Evolutionary conservation across 1,140 invertebrate genomes (phyloP), one percentile per base, ranked within the genome.

Genomic region (Eurosta solidaginis): DNA sequence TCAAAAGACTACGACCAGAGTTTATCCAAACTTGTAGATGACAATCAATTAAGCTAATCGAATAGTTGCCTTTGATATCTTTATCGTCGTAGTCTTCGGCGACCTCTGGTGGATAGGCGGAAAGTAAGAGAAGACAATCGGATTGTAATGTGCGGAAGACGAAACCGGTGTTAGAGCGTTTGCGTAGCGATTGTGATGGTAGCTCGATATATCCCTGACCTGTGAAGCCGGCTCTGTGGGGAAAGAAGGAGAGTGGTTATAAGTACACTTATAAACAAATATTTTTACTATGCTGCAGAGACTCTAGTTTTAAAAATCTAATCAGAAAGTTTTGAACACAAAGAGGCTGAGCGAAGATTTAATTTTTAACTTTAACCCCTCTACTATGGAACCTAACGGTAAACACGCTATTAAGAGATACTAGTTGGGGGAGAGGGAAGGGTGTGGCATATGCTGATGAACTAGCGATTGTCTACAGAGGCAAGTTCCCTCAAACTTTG

Each of bases 141-240:
- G 90, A 82, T 79, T 93, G 91, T 3, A 91, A 87, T 0, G 95
- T 95, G 77, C 93, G 90, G 87, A 97, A 96, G 4, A 95, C 93
- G 54, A 97, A 90, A 10, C 93, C 93, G 22, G 96, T 89, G 25
- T 90, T 90, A 59, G 90, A 90, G 80, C 90, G 93, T 82, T 92
- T 93, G 44, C 90, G 90, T 0, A 96, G 84, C 0, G 91, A 89
- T 40, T 91, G 91, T 0, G 92, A 92, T 0, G 90, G 88, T 76
- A 96, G 88, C 86, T 96, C 93, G 22, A 96, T 88, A 84, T 92
- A 96, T 0, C 96, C 96, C 77, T 92, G 89, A 6, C 95, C 95
- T 77, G 92, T 91, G 83, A 96, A 95, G 78, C 93, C 94, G 78
- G 92, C 92, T 68, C 91, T 90, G 81, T 88, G 25, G n/a, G 33